A percentile compares a stretch with the other conserved stretches of the same genome.
phyloP scores from a whole-genome alignment of 2,113 vertebrate species.

The Caloenas nicobarica region DNA sequence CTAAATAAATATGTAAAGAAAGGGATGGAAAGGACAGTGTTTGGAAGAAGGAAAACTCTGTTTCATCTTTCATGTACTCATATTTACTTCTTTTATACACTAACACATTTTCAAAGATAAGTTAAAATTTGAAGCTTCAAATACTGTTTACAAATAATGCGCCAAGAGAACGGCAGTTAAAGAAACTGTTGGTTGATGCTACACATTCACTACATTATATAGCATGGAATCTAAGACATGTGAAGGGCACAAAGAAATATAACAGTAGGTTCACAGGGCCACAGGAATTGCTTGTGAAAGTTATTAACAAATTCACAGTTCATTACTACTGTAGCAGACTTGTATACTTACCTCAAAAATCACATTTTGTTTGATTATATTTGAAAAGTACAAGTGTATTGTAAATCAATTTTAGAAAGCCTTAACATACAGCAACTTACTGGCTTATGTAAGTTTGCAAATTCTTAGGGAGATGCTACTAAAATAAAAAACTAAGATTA shows the following conservation, averaged over 20 bases:
- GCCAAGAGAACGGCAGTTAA: neutral
- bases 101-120: slow-evolving; percentile 31
- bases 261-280: neutral
- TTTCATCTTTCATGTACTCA: neutral
- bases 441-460: neutral
- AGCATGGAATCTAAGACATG: neutral
- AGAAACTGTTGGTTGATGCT: slow-evolving; percentile 3
- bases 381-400: neutral
- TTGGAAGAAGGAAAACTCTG: neutral
- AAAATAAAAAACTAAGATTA: neutral
- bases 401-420: neutral
- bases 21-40: neutral
- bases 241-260: neutral
- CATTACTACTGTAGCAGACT: neutral
- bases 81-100: slow-evolving; percentile 12
- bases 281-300: neutral
- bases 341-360: neutral
- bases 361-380: neutral
- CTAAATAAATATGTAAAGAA: slow-evolving; percentile 32
- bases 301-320: neutral
- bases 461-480: neutral
- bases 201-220: neutral
- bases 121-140: slow-evolving; percentile 18
- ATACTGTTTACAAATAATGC: slow-evolving; percentile 16
- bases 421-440: neutral